Evolutionary conservation across 1,140 invertebrate species (phyloP), one percentile per base, ranked within the genome.

Genomic region (Aleiodes sp.): DNA sequence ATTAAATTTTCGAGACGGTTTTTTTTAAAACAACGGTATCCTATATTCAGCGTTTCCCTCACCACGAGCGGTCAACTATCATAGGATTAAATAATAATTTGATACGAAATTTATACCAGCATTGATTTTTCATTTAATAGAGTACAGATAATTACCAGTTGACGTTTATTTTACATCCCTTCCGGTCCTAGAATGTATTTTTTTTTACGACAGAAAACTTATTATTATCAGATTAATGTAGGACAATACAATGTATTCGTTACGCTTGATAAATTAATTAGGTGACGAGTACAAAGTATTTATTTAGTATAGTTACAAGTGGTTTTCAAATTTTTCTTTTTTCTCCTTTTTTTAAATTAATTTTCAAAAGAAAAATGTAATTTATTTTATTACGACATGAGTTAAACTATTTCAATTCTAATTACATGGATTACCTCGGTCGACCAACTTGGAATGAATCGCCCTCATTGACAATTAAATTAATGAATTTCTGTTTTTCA

Each of bases 71-170:
- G n/a, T n/a, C n/a, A n/a, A n/a, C n/a, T n/a, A n/a, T n/a, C n/a
- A n/a, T n/a, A n/a, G n/a, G n/a, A n/a, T n/a, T n/a, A n/a, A n/a
- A n/a, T n/a, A n/a, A n/a, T n/a, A n/a, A n/a, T n/a, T n/a, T n/a
- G n/a, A n/a, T n/a, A n/a, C n/a, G n/a, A n/a, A n/a, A n/a, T n/a
- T n/a, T n/a, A n/a, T n/a, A n/a, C n/a, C n/a, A n/a, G n/a, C n/a
- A n/a, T 1, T 6, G 12, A 52, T 35, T 37, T 33, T 62, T 39
- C 33, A 62, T 62, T 62, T 62, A 2, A 37, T 21, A 62, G 60
- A 39, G 7, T 37, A 62, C 37, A 37, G 24, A 60, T 60, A 60
- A 21, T 62, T 10, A 24, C 9, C 60, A 39, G 35, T 37, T 62
- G 16, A 60, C n/a, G 28, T 14, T 60, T 33, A 7, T 16, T 6